These are phyloP conservation scores for Drosophila falleni DNA, from an alignment of 2,888 invertebrate genomes.

Conservation along the genomic window DNA sequence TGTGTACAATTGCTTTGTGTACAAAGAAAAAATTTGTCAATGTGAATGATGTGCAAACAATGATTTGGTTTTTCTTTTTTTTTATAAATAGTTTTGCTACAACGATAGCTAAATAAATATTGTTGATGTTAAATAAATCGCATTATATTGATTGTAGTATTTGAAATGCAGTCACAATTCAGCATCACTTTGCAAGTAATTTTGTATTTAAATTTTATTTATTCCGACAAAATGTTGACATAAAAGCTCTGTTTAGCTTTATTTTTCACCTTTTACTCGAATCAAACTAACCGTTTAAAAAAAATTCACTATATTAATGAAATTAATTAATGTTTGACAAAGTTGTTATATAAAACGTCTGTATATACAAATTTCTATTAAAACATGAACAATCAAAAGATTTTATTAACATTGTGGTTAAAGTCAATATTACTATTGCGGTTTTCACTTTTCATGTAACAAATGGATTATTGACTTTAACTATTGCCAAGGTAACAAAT, in stretches of 20 bases:
- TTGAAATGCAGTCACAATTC: slow-evolving; percentile 12
- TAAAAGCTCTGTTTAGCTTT: slow-evolving; percentile 10
- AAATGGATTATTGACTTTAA: not conserved
- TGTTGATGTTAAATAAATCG: slow-evolving; percentile 53
- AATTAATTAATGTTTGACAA: slow-evolving; percentile 10
- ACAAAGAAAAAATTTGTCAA: slow-evolving; percentile 61
- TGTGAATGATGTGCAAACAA: slow-evolving; percentile 71
- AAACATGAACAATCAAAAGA: slow-evolving; percentile 1
- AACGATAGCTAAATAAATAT: slow-evolving; percentile 37
- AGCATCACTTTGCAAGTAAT: not conserved
- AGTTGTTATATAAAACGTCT: not conserved
- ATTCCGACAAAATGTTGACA: slow-evolving; percentile 15
- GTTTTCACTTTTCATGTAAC: not conserved
- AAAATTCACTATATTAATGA: not conserved
- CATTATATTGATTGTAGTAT: slow-evolving; percentile 37
- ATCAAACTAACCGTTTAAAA: not conserved
- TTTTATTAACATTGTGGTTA: slow-evolving; percentile 2
- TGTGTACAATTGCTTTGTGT: slow-evolving; percentile 52
- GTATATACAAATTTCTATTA: not conserved
- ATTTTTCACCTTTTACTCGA: not conserved
- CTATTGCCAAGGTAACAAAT: not conserved
- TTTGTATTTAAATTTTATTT: slow-evolving; percentile 9
- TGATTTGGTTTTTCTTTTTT: slow-evolving; percentile 22
- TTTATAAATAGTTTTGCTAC: slow-evolving; percentile 14
- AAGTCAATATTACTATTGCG: not conserved